Evolutionary conservation across 2,113 vertebrate species (phyloP), one percentile per base, ranked within the genome.

Genomic region (Lampris incognitus): DNA sequence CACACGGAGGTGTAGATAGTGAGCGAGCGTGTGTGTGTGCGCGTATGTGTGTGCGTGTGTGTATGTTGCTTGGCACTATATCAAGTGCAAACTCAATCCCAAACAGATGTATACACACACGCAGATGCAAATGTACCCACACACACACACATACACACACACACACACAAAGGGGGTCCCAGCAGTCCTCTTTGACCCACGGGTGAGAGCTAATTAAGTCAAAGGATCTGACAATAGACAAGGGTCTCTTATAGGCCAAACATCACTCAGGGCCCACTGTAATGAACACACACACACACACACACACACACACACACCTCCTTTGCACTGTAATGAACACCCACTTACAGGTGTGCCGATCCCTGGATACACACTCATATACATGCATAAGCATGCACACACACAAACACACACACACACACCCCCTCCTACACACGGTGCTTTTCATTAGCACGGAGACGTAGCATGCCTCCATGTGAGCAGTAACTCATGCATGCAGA

Each of bases 161-260:
- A 55, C 49, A 81, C 67, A 75, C 64, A 81, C 64, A 78, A 66
- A 52, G 67, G 72, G 64, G 77, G 82, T 81, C 60, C 87, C 78
- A 82, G 79, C 48, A 64, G 69, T 63, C 78, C 78, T 65, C 81
- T 76, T 69, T 86, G 81, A 88, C 83, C 87, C 83, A 70, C 86
- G 90, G 90, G 90, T 89, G 91, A 91, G 76, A 79, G 69, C 84
- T 92, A 90, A 94, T 92, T 90, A 93, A 93, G 84, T 90, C 76
- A 79, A 78, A 66, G 85, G 88, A 84, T 83, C 92, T 89, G 85
- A 92, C 87, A 91, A 94, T 88, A 89, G 91, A 92, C 89, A 92
- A 92, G 91, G 82, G 84, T 72, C 71, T 87, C 78, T 60, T 62
- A 78, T 69, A 67, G 88, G 91, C 90, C 91, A 92, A 89, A 83